These are phyloP conservation scores for Oryctes rhinoceros DNA, from an alignment of 1,140 invertebrate species.

Conservation along the genomic window DNA sequence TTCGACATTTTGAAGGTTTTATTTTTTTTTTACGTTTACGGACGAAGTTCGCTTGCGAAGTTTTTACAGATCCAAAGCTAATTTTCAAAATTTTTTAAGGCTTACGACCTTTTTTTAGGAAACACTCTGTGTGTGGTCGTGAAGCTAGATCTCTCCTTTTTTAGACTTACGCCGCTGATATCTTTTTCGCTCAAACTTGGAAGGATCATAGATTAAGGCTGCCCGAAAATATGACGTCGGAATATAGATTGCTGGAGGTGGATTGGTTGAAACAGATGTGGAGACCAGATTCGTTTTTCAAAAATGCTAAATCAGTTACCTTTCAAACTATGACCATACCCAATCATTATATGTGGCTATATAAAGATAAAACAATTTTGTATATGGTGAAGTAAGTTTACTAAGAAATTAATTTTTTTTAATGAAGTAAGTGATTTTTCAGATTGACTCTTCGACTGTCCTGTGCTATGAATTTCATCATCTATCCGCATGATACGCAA, in stretches of 20 bases:
- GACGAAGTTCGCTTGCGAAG: too few relatives aligned
- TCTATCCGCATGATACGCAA: slow-evolving; percentile 91
- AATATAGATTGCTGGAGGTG: slow-evolving; percentile 86
- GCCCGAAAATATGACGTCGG: slow-evolving; percentile 90
- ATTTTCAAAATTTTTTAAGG: too few relatives aligned
- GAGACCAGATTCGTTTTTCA: slow-evolving; percentile 89
- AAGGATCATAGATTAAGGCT: slow-evolving; percentile 86
- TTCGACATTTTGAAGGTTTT: too few relatives aligned
- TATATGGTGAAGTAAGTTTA: slow-evolving; percentile 83
- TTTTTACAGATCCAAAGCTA: too few relatives aligned
- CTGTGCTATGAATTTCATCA: slow-evolving; percentile 91
- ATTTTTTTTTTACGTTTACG: too few relatives aligned
- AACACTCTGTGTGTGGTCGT: background rate
- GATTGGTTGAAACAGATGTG: slow-evolving; percentile 92
- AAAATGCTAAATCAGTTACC: slow-evolving; percentile 90
- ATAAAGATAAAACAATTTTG: slow-evolving; percentile 87
- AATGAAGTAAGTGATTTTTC: slow-evolving; percentile 21
- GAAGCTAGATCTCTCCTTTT: slow-evolving; percentile 44
- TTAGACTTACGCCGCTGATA: slow-evolving; percentile 88
- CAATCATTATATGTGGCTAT: slow-evolving; percentile 89
- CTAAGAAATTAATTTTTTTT: background rate
- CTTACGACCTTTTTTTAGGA: too few relatives aligned
- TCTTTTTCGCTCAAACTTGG: slow-evolving; percentile 93
- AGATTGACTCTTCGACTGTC: slow-evolving; percentile 82
- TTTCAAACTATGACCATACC: slow-evolving; percentile 95